Evolutionary conservation across 2,797 vertebrate genomes (phyloP).

Genomic region (Xiphorhynchus erythropygius): DNA sequence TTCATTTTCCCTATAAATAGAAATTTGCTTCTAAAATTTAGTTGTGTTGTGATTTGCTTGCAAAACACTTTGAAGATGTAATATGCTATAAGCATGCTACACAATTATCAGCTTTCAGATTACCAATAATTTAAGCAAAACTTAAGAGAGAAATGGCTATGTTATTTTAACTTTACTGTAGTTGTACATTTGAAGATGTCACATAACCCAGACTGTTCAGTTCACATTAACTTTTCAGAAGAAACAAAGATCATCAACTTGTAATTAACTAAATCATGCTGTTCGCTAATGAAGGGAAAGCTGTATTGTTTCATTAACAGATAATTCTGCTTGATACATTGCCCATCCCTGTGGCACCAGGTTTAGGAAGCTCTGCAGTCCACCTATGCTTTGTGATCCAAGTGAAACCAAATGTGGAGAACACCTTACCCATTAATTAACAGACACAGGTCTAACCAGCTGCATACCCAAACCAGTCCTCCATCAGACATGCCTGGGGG

Average conservation of each 20-base stretch:
- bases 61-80: conserved; percentile 44
- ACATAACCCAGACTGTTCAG: neutral
- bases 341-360: neutral
- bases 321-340: neutral
- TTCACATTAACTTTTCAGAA: neutral
- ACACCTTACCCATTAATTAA: neutral
- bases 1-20: conserved; percentile 4
- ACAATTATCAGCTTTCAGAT: neutral
- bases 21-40: conserved; percentile 39
- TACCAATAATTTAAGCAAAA: conserved; percentile 4
- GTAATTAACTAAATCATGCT: neutral
- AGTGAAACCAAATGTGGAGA: neutral
- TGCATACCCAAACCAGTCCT: neutral
- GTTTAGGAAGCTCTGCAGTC: neutral
- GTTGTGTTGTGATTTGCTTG: conserved; percentile 50
- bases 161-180: neutral
- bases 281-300: neutral
- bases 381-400: neutral
- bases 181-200: neutral
- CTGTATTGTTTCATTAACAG: neutral
- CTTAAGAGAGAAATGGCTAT: neutral
- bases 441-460: neutral
- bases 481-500: neutral
- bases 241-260: neutral
- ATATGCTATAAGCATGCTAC: neutral